Base-by-base conservation (phyloP, 2,888 invertebrate genomes). In the Omphaloscelis lunosa region DNA sequence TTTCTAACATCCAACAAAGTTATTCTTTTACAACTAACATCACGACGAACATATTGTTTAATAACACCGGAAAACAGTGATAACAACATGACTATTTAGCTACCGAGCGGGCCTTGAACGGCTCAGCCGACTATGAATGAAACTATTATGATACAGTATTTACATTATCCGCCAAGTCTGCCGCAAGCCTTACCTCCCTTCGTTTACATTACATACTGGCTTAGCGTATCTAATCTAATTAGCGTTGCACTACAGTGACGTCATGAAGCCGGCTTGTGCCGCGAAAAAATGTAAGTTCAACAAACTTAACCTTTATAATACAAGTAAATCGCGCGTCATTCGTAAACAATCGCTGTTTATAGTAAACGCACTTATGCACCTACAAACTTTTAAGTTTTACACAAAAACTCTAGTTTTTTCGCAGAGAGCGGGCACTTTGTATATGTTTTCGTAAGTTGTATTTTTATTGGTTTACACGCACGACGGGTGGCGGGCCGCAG, bases 201-300 rank as follows among this genome's bases (percentile, higher is more conserved):
- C 85, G 90, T 91, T 91, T 91, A 93, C 70, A 71, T 83, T 82
- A 73, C 93, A 90, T 90, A 90, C 88, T 89, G 93, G 93, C 94
- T 95, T 92, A 95, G 89, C 93, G 91, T 94, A 92, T 92, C 93
- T 96, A 95, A 95, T 95, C 95, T 93, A 93, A 93, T 96, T 96
- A 95, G 93, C 87, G 90, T 84, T 94, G 94, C 95, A 95, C 85
- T 88, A 86, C 86, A 82, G 82, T 92, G 93, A 95, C 95, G 95
- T 95, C 96, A 95, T 92, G 92, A 93, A 94, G 93, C 93, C 93
- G 93, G 91, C 92, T 90, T 91, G 92, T 91, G 93, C 90, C 90
- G 89, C 90, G 91, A 93, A 95, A 94, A 93, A 95, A 94, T 83
- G 63, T 85, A 95, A 96, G 96, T 96, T 96, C 95, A 95, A 95